These are phyloP conservation scores for Zeuzera pyrina DNA, from an alignment of 2,888 invertebrate species.

Conservation along the genomic window DNA sequence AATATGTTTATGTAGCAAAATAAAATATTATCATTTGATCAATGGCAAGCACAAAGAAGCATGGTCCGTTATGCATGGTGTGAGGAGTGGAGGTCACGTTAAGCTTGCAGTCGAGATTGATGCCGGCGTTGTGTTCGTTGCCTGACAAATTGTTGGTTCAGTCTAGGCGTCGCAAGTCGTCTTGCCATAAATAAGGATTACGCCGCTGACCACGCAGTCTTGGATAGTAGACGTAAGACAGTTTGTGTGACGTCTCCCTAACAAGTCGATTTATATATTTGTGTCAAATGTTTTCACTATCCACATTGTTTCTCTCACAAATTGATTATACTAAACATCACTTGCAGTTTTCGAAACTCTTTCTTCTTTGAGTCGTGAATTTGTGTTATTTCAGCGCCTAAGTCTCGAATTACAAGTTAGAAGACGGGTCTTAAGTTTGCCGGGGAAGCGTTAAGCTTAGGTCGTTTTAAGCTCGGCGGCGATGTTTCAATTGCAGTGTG, in stretches of 20 bases:
- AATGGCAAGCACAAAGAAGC: conserved; percentile 25
- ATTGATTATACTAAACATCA: conserved; percentile 7
- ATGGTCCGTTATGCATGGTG: conserved; percentile 20
- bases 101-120: conserved; percentile 58
- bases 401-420: conserved; percentile 62
- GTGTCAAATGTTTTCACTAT: conserved; percentile 38
- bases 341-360: conserved; percentile 6
- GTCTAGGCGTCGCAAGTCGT: conserved; percentile 60
- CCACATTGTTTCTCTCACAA: conserved; percentile 36
- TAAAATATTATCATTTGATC: conserved; percentile 29
- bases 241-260: conserved; percentile 34
- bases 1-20: conserved; percentile 27
- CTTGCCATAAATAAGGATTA: conserved; percentile 74
- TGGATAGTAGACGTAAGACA: conserved; percentile 48
- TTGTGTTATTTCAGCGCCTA: conserved; percentile 63
- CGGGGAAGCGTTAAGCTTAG: conserved; percentile 56
- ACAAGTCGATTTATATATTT: conserved; percentile 23
- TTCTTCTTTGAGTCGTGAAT: conserved; percentile 41
- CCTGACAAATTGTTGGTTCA: conserved; percentile 64
- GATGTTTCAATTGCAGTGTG: conserved; percentile 57
- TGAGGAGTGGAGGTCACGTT: conserved; percentile 19
- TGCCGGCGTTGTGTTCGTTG: conserved; percentile 40
- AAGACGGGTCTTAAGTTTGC: conserved; percentile 55
- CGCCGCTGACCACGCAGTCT: conserved; percentile 58
- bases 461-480: conserved; percentile 53